Base-by-base conservation (phyloP, 2,113 vertebrate genomes). In the Nycticorax nycticorax region DNA sequence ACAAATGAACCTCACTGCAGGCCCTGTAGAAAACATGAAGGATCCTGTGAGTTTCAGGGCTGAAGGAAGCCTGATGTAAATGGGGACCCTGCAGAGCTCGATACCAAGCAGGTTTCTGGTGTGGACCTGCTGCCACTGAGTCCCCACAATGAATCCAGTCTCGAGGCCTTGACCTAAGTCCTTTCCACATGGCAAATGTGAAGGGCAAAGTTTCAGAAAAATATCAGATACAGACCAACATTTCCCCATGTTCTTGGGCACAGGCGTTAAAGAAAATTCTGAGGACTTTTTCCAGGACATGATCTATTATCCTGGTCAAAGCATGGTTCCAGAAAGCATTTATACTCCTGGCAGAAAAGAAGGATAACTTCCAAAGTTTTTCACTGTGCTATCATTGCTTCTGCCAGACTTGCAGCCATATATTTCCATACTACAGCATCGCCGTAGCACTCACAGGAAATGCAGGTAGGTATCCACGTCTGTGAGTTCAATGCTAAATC, bases 371-470 rank as follows among this genome's bases (percentile, higher is more conserved):
- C 27, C 14, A 39, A 71, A 48, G 32, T 12, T 68, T 89, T 89
- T 87, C 59, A 48, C 5, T 56, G 43, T 56, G 26, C 37, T 89
- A 2, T 69, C 45, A 33, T 30, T 80, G 22, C 27, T 86, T 86
- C 43, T 93, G 52, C 43, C 37, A 16, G 47, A 50, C 9, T 71
- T 77, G n/a, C 60, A 71, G 41, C 20, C 0, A 0, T 37, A 2
- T 27, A 18, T 63, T 56, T 12, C 35, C 11, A 1, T 48, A 30
- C 12, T 72, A 17, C 35, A 88, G 32, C 73, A 75, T 72, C 0
- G 0, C 57, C 22, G 14, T 13, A 50, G 27, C 0, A 0, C 71
- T 71, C 45, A 55, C 47, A 68, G 35, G 48, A 78, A 35, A 68
- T 17, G n/a, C 23, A 59, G 41, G 67, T 67, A 47, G 37, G n/a